Percentiles rank a stretch among this genome's conserved stretches.
Conservation (phyloP, 2,113 vertebrate genomes). For the Arenaria interpres region DNA sequence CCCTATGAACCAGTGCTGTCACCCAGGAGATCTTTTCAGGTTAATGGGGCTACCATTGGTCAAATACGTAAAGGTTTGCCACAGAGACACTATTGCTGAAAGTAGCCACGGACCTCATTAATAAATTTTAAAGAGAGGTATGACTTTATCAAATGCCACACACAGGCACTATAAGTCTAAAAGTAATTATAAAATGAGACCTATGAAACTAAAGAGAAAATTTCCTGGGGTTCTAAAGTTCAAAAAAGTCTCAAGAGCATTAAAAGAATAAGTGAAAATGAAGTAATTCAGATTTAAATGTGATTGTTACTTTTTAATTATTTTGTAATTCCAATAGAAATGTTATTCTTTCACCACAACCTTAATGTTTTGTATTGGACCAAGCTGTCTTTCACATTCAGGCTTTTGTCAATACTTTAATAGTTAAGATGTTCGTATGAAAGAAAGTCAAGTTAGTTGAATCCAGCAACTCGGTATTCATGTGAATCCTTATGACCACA, state of each 20-base stretch:
- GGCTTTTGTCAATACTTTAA: background rate
- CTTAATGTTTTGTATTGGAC: background rate
- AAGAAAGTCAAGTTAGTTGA: background rate
- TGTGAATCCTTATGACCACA: background rate
- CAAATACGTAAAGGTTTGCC: background rate
- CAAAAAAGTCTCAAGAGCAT: background rate
- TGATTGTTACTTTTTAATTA: background rate
- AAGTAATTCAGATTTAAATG: background rate
- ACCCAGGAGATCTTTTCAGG: background rate
- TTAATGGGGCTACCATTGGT: background rate
- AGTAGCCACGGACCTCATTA: background rate
- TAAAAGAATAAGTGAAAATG: background rate
- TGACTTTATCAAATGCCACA: background rate
- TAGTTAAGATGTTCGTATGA: background rate
- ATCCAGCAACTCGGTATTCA: background rate
- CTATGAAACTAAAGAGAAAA: background rate
- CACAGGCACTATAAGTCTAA: background rate
- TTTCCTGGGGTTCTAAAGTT: background rate
- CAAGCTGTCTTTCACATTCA: background rate
- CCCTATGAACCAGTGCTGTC: background rate
- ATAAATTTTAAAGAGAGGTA: background rate
- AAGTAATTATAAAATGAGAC: background rate
- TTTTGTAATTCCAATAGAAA: background rate
- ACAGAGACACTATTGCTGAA: background rate
- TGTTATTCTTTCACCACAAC: background rate